Evolutionary conservation across 2,888 invertebrate genomes (phyloP).

Genomic region (Sinotaia quadrata): DNA sequence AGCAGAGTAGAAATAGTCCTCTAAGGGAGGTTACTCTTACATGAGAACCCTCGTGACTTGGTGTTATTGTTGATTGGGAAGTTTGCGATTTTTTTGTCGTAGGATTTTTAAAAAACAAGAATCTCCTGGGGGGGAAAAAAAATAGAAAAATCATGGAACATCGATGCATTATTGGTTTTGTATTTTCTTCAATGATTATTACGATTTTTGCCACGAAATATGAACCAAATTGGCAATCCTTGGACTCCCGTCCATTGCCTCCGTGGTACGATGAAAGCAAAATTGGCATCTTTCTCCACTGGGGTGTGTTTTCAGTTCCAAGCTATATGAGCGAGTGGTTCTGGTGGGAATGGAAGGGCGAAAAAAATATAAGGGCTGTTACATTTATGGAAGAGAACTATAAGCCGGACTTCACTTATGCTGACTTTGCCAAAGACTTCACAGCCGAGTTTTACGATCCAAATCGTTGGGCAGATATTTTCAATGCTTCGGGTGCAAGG

Average conservation of each 20-base stretch:
- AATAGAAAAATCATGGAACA: too few species aligned
- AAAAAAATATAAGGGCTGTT: conserved; percentile 52
- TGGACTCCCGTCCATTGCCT: conserved; percentile 30
- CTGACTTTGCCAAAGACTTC: conserved; percentile 90
- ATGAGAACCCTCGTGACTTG: too few species aligned
- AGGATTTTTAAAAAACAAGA: too few species aligned
- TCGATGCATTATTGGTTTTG: too few species aligned
- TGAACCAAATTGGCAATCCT: conserved; percentile 28
- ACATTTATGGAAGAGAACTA: conserved; percentile 87
- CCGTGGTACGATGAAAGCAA: conserved; percentile 68
- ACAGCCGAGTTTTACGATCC: conserved; percentile 90
- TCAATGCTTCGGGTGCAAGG: conserved; percentile 87
- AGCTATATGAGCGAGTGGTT: conserved; percentile 79
- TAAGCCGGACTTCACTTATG: conserved; percentile 88
- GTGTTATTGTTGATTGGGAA: too few species aligned
- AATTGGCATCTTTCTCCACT: conserved; percentile 75
- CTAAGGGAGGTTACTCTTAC: too few species aligned
- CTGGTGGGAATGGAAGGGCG: conserved; percentile 75
- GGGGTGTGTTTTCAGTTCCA: conserved; percentile 78
- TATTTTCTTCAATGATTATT: too few species aligned
- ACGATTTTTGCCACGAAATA: not conserved
- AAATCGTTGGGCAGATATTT: conserved; percentile 85
- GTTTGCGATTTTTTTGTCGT: too few species aligned
- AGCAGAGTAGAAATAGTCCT: too few species aligned
- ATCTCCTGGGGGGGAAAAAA: too few species aligned